phyloP scores from a whole-genome alignment of 2,888 invertebrate species.

The Rotaria magnacalcarata region DNA sequence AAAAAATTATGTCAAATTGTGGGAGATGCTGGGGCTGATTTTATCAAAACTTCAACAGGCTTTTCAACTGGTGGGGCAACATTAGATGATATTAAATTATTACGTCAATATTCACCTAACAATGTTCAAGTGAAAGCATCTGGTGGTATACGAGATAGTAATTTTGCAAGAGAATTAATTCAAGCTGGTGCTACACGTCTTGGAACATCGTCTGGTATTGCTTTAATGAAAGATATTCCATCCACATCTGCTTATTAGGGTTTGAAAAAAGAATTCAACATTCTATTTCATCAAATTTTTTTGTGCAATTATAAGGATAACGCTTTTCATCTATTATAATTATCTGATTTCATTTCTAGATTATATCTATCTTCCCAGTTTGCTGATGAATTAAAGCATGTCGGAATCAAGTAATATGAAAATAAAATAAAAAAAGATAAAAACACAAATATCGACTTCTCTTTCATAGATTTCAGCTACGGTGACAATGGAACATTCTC shows the following conservation, averaged over 20 bases:
- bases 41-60: constrained; percentile 32
- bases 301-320: background rate
- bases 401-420: background rate
- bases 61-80: constrained; percentile 37
- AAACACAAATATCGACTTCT: background rate
- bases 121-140: constrained; percentile 33
- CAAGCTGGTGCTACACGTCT: constrained; percentile 32
- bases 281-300: no score
- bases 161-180: background rate
- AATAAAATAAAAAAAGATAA: background rate
- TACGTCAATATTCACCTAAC: background rate
- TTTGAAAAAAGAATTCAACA: no score
- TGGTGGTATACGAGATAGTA: constrained; percentile 25
- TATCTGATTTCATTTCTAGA: background rate
- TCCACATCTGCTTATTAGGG: background rate
- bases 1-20: background rate
- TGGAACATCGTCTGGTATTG: constrained; percentile 15
- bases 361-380: background rate
- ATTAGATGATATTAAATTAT: constrained; percentile 30
- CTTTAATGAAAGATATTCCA: background rate
- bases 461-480: background rate
- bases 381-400: background rate
- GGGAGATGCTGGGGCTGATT: background rate
- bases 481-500: background rate
- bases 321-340: background rate